These are phyloP conservation scores for Stenichneumon culpator DNA, from an alignment of 2,888 invertebrate species.

Conservation along the genomic window DNA sequence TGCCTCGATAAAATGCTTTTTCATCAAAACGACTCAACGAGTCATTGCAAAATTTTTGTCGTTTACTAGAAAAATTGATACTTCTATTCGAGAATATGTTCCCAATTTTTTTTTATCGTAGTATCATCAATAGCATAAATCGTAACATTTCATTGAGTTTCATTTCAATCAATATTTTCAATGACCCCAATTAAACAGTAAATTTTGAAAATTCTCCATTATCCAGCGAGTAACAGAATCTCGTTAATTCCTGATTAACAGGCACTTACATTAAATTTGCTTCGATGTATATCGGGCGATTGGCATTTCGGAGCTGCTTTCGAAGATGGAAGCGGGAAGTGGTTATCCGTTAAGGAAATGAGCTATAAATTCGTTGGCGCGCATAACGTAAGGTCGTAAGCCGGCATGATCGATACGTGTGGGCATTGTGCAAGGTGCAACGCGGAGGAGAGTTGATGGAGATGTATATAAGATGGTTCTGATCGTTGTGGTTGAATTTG, in stretches of 20 bases:
- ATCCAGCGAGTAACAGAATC: background rate
- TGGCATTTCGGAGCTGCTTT: conserved; percentile 13
- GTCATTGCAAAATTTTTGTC: background rate
- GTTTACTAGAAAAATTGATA: background rate
- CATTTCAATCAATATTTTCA: background rate
- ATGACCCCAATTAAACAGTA: background rate
- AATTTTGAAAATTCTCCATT: background rate
- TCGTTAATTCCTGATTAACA: conserved; percentile 1
- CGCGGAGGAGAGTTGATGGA: background rate
- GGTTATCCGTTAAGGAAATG: conserved; percentile 40
- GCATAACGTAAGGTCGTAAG: background rate
- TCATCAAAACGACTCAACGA: background rate
- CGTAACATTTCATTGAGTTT: no score
- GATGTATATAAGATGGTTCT: conserved; percentile 10
- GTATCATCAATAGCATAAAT: no score
- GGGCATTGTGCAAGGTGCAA: background rate
- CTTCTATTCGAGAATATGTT: no score
- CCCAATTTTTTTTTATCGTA: no score
- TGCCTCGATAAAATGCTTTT: background rate
- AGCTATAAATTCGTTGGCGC: conserved; percentile 36
- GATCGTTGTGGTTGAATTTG: conserved; percentile 2
- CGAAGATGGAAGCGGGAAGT: conserved; percentile 7
- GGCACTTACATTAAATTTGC: background rate
- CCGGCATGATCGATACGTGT: conserved; percentile 29
- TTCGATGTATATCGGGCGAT: background rate